Evolutionary conservation across 1,140 invertebrate species (phyloP), one percentile per base, ranked within the genome.

Genomic region (Eupristina koningsbergeri): DNA sequence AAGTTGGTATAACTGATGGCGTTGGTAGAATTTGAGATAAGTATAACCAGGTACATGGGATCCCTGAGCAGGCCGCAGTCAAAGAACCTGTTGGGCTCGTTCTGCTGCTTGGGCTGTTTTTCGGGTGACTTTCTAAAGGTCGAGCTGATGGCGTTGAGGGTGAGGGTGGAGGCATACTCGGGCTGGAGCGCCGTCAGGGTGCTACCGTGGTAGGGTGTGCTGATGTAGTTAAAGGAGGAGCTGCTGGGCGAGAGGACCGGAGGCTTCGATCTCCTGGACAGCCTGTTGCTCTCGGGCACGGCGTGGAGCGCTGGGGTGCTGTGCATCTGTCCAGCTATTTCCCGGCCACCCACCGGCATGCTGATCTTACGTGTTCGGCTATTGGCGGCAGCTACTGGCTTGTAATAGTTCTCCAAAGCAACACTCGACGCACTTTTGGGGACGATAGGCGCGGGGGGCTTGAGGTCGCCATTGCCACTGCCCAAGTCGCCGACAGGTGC

Each of bases 1-100:
- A 97, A 97, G 89, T 97, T 97, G 0, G 96, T 97, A 87, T 97
- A 97, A 75, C 96, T 96, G 67, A 97, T 96, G 3, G 96, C 96
- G 85, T 96, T 96, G 0, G 96, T 96, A 39, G 95, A 96, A 88
- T 97, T 97, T 0, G 96, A 97, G 85, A 97, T 95, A 29, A 97
- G 89, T 74, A 97, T 96, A 6, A 97, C 94, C 61, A 97, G 92
- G 88, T 97, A 97, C 47, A 97, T 94, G 0, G 96, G 96, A 89
- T 97, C 96, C 89, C 94, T 95, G 0, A 97, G 89, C 0, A 97
- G 89, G n/a, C 94, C 93, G 0, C 96, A 88, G 87, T 97, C 96
- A 87, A 97, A 96, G 85, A 96, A 96, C 89, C 96, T 96, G 45
- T 92, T 94, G 15, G 90, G n/a, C 34, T 85, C 84, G 0, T 92